A percentile compares a stretch with the other conserved stretches of the same genome.
Evolutionary conservation across 2,797 vertebrate species (phyloP).

Genomic region (Emys orbicularis): DNA sequence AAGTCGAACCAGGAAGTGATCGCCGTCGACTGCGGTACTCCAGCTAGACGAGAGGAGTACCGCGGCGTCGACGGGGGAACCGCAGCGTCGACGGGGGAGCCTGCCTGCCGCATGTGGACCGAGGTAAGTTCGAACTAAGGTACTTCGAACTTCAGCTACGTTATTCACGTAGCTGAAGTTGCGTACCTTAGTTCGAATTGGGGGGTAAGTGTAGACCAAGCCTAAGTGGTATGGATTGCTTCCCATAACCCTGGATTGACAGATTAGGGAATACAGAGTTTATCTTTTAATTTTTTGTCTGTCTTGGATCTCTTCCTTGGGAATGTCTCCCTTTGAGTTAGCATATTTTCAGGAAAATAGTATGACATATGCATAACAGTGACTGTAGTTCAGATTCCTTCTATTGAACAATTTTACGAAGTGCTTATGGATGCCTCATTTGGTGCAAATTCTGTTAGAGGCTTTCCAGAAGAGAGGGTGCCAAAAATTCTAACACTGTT

Average conservation of each 20-base stretch:
- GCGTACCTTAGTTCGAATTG: too few species aligned
- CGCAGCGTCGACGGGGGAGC: too few species aligned
- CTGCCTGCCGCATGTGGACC: too few species aligned
- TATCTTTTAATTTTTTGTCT: neutral
- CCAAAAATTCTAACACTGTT: neutral
- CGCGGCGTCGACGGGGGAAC: too few species aligned
- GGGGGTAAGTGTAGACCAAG: too few species aligned
- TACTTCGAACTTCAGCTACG: too few species aligned
- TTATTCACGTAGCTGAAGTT: too few species aligned
- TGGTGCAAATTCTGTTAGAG: neutral
- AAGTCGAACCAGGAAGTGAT: too few species aligned
- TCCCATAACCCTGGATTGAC: neutral
- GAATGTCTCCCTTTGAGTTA: neutral
- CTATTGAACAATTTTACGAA: neutral
- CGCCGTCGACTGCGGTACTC: too few species aligned
- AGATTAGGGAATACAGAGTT: neutral
- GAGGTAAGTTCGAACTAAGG: too few species aligned
- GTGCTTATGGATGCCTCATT: neutral
- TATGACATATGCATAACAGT: neutral
- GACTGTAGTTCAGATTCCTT: neutral
- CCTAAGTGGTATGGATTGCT: neutral
- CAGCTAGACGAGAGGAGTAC: too few species aligned
- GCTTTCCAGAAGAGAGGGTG: neutral
- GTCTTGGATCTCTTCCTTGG: neutral
- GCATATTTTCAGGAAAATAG: neutral